Percentiles rank a stretch among this genome's conserved stretches.
Conservation (phyloP, 2,888 invertebrate species). For the Tetramorium bicarinatum region DNA sequence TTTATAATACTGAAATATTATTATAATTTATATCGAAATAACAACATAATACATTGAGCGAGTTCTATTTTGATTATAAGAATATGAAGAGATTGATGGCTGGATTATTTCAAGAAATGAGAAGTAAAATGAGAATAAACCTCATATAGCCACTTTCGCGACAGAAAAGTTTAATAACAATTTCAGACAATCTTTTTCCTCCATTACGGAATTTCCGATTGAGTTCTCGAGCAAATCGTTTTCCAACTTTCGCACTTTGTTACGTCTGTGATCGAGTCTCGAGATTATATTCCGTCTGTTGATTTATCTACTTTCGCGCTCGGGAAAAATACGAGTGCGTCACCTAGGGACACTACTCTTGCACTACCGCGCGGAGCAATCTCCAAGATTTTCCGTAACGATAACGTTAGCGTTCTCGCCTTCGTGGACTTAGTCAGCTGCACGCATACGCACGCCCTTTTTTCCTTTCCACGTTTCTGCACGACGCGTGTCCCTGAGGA, state of each 20-base stretch:
- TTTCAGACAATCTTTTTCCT: slow-evolving; percentile 46
- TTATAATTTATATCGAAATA: slow-evolving; percentile 10
- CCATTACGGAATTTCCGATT: slow-evolving; percentile 53
- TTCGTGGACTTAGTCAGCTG: slow-evolving; percentile 51
- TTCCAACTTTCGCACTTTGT: slow-evolving; percentile 53
- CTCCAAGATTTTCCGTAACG: slow-evolving; percentile 40
- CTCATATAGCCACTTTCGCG: slow-evolving; percentile 22
- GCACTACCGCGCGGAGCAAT: slow-evolving; percentile 39
- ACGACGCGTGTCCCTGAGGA: slow-evolving; percentile 72
- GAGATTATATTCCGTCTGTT: slow-evolving; percentile 56
- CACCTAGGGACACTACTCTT: slow-evolving; percentile 45
- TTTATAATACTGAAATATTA: background rate
- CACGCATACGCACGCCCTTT: slow-evolving; percentile 44
- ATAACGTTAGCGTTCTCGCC: slow-evolving; percentile 42
- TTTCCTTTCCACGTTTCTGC: slow-evolving; percentile 61
- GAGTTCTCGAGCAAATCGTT: slow-evolving; percentile 49
- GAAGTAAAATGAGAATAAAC: background rate
- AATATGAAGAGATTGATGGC: background rate
- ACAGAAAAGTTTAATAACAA: slow-evolving; percentile 47
- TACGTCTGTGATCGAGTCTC: slow-evolving; percentile 49
- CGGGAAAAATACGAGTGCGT: slow-evolving; percentile 47
- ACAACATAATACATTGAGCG: background rate
- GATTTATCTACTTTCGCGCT: slow-evolving; percentile 51
- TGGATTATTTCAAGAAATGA: slow-evolving; percentile 21
- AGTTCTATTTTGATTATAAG: background rate